Percentiles rank a stretch among this genome's conserved stretches.
phyloP scores from a whole-genome alignment of 2,797 vertebrate species.

The Hydrolagus colliei region DNA sequence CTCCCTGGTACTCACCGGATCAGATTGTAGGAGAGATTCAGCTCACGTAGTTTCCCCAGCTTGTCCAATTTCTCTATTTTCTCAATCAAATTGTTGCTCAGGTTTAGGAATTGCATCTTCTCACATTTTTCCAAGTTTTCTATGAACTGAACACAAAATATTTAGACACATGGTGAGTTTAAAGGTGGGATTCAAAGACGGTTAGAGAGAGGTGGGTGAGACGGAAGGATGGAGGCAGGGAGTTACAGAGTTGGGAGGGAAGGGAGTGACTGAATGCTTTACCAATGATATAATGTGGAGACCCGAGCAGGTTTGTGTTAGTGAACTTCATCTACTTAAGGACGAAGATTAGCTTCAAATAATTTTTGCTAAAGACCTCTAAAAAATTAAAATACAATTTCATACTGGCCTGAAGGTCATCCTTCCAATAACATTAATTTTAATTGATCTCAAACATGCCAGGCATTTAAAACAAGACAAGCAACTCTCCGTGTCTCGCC shows the following conservation, averaged over 20 bases:
- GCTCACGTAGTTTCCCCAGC: conserved; percentile 61
- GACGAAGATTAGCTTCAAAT: too few species aligned
- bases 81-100: conserved; percentile 67
- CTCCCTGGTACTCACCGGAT: conserved; percentile 53
- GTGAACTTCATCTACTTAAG: too few species aligned
- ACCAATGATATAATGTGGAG: too few species aligned
- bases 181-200: too few species aligned
- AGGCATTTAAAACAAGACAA: not conserved
- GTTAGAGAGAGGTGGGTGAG: too few species aligned
- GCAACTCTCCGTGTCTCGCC: not conserved
- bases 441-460: not conserved
- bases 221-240: too few species aligned
- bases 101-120: conserved; percentile 61
- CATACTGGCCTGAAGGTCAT: too few species aligned
- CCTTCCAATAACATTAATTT: not conserved
- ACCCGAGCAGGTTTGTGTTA: too few species aligned
- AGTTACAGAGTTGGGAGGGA: too few species aligned
- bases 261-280: too few species aligned
- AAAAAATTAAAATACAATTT: too few species aligned
- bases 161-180: conserved; percentile 32
- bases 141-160: conserved; percentile 55
- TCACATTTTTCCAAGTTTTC: conserved; percentile 73
- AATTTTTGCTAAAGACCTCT: too few species aligned
- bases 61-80: conserved; percentile 72
- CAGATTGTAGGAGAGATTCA: conserved; percentile 69